Evolutionary conservation across 1,140 invertebrate genomes (phyloP).

Genomic region (Bombus haemorrhoidalis): DNA sequence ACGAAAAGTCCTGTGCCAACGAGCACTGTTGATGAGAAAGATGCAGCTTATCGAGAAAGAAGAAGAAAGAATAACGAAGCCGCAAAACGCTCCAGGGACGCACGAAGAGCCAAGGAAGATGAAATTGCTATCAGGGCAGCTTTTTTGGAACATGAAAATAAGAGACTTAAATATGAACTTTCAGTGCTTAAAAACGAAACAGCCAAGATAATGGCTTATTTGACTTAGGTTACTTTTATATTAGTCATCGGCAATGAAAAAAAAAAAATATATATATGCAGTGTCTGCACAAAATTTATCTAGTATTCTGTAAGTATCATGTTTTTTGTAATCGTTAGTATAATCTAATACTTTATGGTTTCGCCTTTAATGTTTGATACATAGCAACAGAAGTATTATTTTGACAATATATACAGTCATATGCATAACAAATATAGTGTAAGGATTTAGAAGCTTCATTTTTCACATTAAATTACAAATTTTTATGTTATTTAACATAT

Average conservation of each 20-base stretch:
- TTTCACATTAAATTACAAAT: background rate
- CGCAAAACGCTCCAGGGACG: slow-evolving; percentile 96
- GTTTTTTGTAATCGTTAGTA: too few relatives aligned
- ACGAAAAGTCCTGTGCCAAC: slow-evolving; percentile 72
- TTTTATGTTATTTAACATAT: background rate
- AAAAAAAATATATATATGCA: too few relatives aligned
- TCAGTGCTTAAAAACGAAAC: slow-evolving; percentile 85
- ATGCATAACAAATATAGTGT: background rate
- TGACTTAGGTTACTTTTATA: slow-evolving; percentile 1
- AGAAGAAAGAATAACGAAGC: slow-evolving; percentile 97
- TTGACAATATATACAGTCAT: too few relatives aligned
- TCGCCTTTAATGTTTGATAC: background rate
- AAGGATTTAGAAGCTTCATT: background rate
- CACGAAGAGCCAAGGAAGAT: slow-evolving; percentile 94
- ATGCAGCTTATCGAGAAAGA: slow-evolving; percentile 93
- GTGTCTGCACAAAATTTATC: too few relatives aligned
- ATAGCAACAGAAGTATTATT: too few relatives aligned
- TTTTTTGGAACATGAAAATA: slow-evolving; percentile 92
- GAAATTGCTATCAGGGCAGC: slow-evolving; percentile 94
- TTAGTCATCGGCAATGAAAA: rapidly evolving
- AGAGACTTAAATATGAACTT: slow-evolving; percentile 86
- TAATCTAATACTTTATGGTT: too few relatives aligned
- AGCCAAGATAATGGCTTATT: slow-evolving; percentile 83
- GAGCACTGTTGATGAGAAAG: slow-evolving; percentile 84
- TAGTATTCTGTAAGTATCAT: too few relatives aligned